phyloP scores from a whole-genome alignment of 2,888 invertebrate genomes.

The Andrena bicolor region DNA sequence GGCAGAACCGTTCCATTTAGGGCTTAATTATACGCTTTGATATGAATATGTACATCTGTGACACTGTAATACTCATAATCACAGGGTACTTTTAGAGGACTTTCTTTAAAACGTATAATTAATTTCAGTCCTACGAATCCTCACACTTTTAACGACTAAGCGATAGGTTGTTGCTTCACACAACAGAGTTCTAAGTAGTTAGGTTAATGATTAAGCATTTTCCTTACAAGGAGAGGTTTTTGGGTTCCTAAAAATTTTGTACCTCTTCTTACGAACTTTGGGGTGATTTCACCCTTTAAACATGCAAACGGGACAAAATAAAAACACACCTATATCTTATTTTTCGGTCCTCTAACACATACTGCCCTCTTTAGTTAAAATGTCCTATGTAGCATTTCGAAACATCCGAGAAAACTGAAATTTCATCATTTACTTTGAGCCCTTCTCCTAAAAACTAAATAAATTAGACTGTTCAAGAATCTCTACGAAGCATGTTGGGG shows the following conservation, averaged over 20 bases:
- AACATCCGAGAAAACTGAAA: too few species aligned
- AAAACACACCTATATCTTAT: too few species aligned
- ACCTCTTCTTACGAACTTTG: not conserved
- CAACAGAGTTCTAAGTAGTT: not conserved
- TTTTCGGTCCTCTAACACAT: too few species aligned
- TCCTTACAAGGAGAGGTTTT: not conserved
- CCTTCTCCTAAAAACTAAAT: too few species aligned
- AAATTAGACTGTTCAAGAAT: too few species aligned
- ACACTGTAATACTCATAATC: not conserved
- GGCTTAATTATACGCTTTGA: not conserved
- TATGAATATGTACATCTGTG: not conserved
- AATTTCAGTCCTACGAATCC: not conserved
- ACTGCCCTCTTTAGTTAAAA: too few species aligned
- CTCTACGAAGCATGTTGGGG: too few species aligned
- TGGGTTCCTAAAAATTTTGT: not conserved
- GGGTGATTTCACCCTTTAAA: not conserved
- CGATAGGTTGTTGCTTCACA: not conserved
- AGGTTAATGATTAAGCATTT: not conserved
- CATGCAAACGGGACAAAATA: too few species aligned
- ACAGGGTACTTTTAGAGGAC: not conserved
- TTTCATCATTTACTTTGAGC: too few species aligned
- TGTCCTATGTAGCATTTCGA: too few species aligned
- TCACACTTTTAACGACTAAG: not conserved
- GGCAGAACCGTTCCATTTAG: not conserved
- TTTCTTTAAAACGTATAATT: not conserved